Conservation (phyloP, 2,113 vertebrate species). For the Gallinago undulata region DNA sequence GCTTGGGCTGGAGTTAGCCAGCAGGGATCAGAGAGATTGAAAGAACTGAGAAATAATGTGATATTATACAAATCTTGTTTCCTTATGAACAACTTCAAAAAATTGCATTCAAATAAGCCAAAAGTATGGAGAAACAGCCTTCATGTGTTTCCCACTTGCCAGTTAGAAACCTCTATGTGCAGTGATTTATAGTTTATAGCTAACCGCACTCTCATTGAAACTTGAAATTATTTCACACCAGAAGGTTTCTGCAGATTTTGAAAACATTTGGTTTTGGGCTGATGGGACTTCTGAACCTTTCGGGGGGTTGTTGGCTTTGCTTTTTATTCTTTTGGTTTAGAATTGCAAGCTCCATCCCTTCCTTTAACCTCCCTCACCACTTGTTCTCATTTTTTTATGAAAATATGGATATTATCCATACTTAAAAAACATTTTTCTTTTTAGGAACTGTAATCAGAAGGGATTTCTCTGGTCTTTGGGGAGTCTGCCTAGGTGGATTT, state of each 20-base stretch:
- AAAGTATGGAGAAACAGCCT: constrained; percentile 9
- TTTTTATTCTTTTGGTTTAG: not conserved
- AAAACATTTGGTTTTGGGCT: constrained; percentile 42
- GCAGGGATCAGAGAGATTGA: not conserved
- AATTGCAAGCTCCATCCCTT: not conserved
- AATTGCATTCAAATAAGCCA: not conserved
- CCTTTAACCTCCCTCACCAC: not conserved
- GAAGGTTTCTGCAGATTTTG: constrained; percentile 5
- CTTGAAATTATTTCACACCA: constrained; percentile 33
- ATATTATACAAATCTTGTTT: constrained; percentile 14
- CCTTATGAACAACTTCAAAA: not conserved
- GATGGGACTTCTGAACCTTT: not conserved
- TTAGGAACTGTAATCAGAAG: not conserved
- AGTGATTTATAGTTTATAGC: constrained; percentile 38
- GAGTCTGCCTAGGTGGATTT: not conserved
- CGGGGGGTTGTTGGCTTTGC: not conserved
- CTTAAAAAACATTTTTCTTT: not conserved
- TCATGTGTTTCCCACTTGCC: constrained; percentile 26
- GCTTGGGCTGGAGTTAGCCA: not conserved
- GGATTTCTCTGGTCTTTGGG: not conserved
- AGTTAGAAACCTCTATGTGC: not conserved
- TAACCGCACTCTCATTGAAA: not conserved
- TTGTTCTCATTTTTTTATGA: not conserved
- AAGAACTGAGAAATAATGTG: not conserved
- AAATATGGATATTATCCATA: not conserved